Base-by-base conservation (phyloP, 2,797 vertebrate species). In the Lagodon rhomboides region DNA sequence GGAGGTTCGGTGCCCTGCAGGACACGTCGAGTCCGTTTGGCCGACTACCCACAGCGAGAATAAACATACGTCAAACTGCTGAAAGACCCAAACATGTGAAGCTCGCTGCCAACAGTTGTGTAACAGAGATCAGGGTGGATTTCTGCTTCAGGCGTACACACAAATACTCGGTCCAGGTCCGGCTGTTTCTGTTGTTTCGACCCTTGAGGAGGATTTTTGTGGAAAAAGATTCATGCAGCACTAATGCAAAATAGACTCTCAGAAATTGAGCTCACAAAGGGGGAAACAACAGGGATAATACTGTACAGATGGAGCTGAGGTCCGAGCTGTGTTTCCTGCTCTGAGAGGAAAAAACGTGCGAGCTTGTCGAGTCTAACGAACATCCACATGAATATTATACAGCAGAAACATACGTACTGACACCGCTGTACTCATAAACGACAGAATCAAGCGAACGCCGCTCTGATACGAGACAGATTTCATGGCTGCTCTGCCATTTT, bases 181-280 rank as follows among this genome's bases (percentile, higher is more conserved):
- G 62, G 41, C 65, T 66, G 59, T 59, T 70, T 73, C 68, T 85
- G 71, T 67, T 86, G 76, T 79, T 84, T 82, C n/a, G 59, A 75
- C 72, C 83, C 79, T 58, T 41, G 59, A 89, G 85, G 83, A 83
- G 60, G 71, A 81, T 77, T 83, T 85, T 65, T 63, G 75, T 77
- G 82, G 75, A 77, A 27, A 80, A 80, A 49, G 73, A 77, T 63
- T 79, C 68, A 68, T 70, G 76, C 68, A 51, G 72, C 60, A 70
- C 59, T 65, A 77, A 87, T 74, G 56, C 30, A 46, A 74, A 82
- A 69, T 59, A 85, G 77, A 79, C 60, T 60, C 63, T 70, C 59
- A 75, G 72, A 85, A 79, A 83, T 51, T 50, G 46, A 22, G 51
- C 64, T 68, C 68, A 84, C 61, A 78, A 77, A 44, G 49, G 20